Evolutionary conservation across 2,113 vertebrate genomes (phyloP), one percentile per base, ranked within the genome.

Genomic region (Peromyscus californicus): DNA sequence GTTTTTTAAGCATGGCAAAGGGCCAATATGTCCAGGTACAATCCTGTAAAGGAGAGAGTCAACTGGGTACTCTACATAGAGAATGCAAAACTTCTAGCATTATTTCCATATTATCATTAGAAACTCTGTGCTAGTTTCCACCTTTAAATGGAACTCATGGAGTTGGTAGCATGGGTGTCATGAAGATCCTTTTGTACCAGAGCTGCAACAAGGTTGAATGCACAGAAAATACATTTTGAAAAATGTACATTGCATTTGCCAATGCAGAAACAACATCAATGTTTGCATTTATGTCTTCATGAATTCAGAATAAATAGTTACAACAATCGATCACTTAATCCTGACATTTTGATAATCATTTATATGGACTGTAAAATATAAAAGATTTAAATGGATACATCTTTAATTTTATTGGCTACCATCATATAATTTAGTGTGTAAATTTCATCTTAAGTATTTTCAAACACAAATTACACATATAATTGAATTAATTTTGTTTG

Each of bases 51-150:
- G 26, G 85, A 89, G 72, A 87, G 2, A 59, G 16, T 80, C 42
- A 39, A 54, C 54, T 42, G 4, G 17, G 54, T 0, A 48, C 33
- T 48, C 39, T 10, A 29, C 39, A 59, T 3, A 93, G 42, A 51
- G 5, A 87, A 26, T 45, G 3, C 7, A 61, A 19, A 54, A 2
- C 79, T 39, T 59, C 11, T 59, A 24, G 36, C 5, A 78, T 10
- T 3, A 63, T 70, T 90, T 90, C 10, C 2, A 29, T 51, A 75
- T 33, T 7, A 84, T 57, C 48, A 74, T 54, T 22, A 89, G 51
- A 88, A 93, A 39, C 11, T 31, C 17, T 93, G 36, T 42, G 69
- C 67, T 95, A 82, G 33, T 61, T 93, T 93, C 78, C 13, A 51
- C 48, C 48, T 48, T 69, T 36, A 72, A 45, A 36, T 65, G 63